These are phyloP conservation scores for Crenichthys baileyi DNA, from an alignment of 2,797 vertebrate species.

Conservation along the genomic window DNA sequence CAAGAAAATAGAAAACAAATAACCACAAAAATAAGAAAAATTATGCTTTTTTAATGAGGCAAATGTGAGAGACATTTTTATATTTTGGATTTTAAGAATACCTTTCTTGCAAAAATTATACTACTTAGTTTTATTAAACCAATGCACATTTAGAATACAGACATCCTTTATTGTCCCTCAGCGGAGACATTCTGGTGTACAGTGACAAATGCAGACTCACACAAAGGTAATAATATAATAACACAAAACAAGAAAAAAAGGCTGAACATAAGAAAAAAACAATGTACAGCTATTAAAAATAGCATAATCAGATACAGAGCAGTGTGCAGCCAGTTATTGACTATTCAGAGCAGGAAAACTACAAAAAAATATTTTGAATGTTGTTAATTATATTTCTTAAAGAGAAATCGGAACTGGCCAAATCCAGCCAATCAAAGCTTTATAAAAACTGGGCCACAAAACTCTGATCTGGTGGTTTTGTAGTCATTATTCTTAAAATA, in stretches of 20 bases:
- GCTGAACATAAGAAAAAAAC: no score
- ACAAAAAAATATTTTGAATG: background rate
- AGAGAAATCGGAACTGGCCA: background rate
- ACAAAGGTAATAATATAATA: no score
- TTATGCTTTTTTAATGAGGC: background rate
- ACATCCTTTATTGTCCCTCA: no score
- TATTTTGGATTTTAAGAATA: background rate
- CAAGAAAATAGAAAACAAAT: no score
- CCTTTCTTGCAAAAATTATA: background rate
- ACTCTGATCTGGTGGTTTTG: background rate
- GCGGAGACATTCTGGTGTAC: no score
- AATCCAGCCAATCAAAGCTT: background rate
- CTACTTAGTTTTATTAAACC: background rate
- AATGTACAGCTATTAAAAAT: background rate
- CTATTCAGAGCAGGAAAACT: background rate
- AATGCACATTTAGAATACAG: background rate
- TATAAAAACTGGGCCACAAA: background rate
- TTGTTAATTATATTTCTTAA: background rate
- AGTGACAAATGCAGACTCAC: no score
- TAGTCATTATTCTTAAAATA: background rate
- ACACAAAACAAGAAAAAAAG: no score
- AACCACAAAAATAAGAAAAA: no score
- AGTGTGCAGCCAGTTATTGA: background rate
- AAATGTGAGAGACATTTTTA: background rate
- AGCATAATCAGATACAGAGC: background rate